Base-by-base conservation (phyloP, 1,140 invertebrate genomes). In the Drosophila bocki region DNA sequence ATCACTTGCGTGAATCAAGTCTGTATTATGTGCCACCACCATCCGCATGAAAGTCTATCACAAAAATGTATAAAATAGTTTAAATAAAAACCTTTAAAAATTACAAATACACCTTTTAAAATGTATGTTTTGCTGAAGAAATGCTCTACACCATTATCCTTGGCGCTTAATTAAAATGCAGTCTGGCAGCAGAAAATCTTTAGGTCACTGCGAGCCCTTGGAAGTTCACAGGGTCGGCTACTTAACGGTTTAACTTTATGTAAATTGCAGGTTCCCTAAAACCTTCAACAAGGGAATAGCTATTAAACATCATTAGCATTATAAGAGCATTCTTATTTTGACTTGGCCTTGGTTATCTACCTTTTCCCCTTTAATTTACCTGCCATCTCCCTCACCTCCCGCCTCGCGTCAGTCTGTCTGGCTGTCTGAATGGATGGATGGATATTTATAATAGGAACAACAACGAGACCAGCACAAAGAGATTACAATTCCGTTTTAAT, bases 231-330 rank as follows among this genome's bases (percentile, higher is more conserved):
- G 19, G 22, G 5, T 12, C 9, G 58, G 22, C 45, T 19, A 65
- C 35, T 50, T 35, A 83, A 67, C 15, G 57, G 56, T 71, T 69
- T 15, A 65, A 80, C 71, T 78, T 80, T 76, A 83, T 80, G 81
- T 77, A 79, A 83, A 83, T 77, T 72, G 53, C 39, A 13, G 41
- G 29, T 42, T 58, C 15, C 12, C 12, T 44, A 17, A 17, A 32
- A 42, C 47, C 60, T 78, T 60, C 37, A 64, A 42, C 32, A 53
- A 42, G 62, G 64, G 45, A 77, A 83, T 72, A 57, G 19, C 81
- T 77, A 77, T 84, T 84, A 77, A 84, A 74, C 59, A 68, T 84
- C 67, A 84, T 77, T 84, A 84, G 81, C 81, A 84, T 84, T 84
- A 74, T 77, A 84, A 72, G 69, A 77, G 59, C 62, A 69, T 67